A percentile compares a stretch with the other conserved stretches of the same genome.
Conservation (phyloP, 2,888 invertebrate species). For the Lithosia quadra region DNA sequence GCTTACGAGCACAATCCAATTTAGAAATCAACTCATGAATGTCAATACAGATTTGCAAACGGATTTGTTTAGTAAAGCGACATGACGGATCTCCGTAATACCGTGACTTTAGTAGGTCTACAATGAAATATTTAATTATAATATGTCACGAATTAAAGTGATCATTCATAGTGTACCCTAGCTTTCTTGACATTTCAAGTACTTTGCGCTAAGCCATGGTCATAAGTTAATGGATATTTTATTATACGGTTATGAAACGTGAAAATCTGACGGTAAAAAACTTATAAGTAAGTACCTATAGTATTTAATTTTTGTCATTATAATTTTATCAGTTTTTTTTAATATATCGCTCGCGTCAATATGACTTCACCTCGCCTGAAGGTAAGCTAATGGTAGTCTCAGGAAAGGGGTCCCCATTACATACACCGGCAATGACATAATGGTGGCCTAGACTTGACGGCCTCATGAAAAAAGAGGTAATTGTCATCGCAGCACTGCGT, state of each 20-base stretch:
- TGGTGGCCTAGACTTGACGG: too few relatives aligned
- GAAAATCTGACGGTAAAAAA: neutral
- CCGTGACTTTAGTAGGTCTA: neutral
- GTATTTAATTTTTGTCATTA: too few relatives aligned
- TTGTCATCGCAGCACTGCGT: too few relatives aligned
- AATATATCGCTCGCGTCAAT: too few relatives aligned
- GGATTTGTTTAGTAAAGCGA: slow-evolving; percentile 2
- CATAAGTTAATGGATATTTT: neutral
- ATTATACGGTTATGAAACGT: neutral
- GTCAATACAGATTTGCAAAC: neutral
- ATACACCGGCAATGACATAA: too few relatives aligned
- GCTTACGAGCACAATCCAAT: slow-evolving; percentile 1
- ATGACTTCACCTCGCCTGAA: too few relatives aligned
- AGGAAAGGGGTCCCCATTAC: too few relatives aligned
- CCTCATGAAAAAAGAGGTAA: too few relatives aligned
- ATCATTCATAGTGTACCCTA: neutral
- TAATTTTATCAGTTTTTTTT: too few relatives aligned
- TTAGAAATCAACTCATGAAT: neutral
- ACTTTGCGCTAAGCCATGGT: neutral
- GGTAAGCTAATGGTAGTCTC: too few relatives aligned
- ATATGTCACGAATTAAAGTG: neutral
- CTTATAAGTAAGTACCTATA: too few relatives aligned
- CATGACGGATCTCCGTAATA: neutral
- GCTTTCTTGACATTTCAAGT: neutral
- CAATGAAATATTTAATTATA: neutral